A percentile compares a stretch with the other conserved stretches of the same genome.
Evolutionary conservation across 2,797 vertebrate genomes (phyloP).

Genomic region (Caiman crocodilus): DNA sequence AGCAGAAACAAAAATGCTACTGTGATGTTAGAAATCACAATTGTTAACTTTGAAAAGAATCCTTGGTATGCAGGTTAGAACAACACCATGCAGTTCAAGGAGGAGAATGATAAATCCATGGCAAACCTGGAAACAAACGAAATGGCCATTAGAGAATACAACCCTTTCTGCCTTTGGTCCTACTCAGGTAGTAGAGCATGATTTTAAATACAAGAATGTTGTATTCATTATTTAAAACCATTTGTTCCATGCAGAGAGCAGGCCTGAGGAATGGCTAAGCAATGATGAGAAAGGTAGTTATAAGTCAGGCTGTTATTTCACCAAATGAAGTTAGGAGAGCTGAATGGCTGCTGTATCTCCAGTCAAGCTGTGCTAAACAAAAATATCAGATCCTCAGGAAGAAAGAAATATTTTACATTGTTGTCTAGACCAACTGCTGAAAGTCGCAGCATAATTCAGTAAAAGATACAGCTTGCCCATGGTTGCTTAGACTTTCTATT

Average conservation of each 20-base stretch:
- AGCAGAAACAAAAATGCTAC: constrained; percentile 66
- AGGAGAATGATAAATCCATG: constrained; percentile 25
- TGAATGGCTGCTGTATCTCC: neutral
- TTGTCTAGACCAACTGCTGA: neutral
- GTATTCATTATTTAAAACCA: constrained; percentile 40
- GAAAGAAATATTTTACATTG: neutral
- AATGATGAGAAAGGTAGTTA: constrained; percentile 20
- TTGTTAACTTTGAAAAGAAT: constrained; percentile 55
- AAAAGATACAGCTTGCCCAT: neutral
- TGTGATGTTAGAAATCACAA: constrained; percentile 43
- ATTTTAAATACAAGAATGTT: constrained; percentile 38
- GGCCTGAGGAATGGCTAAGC: neutral
- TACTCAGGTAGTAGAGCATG: neutral
- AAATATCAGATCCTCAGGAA: neutral
- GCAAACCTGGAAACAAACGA: constrained; percentile 32
- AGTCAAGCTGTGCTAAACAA: neutral
- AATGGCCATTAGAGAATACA: constrained; percentile 10
- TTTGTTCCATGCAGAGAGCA: constrained; percentile 34
- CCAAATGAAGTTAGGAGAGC: neutral
- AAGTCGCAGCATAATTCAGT: neutral
- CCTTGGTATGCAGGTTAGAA: constrained; percentile 41
- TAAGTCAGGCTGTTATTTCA: neutral
- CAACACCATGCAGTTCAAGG: constrained; percentile 31
- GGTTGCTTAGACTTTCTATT: neutral
- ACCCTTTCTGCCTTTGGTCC: constrained; percentile 2